Percentiles rank a stretch among this genome's conserved stretches.
Conservation (phyloP, 2,888 invertebrate genomes). For the Escarpia spicata region DNA sequence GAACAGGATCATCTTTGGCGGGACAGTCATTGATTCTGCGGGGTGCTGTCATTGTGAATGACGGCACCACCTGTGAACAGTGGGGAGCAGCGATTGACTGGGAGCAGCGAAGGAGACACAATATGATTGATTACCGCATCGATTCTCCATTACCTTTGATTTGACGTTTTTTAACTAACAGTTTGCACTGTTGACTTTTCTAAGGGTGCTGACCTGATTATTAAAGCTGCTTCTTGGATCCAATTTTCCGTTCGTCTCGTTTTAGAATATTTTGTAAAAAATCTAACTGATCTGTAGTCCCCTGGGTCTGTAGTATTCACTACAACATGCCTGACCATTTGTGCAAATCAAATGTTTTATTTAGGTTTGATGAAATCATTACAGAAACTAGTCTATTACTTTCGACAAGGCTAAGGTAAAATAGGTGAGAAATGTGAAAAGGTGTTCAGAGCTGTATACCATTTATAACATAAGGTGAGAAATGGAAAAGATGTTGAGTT, state of each 20-base stretch:
- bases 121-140: background rate
- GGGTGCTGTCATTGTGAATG: background rate
- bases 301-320: too few relatives aligned
- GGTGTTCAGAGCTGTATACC: too few relatives aligned
- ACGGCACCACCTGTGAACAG: background rate
- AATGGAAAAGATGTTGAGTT: too few relatives aligned
- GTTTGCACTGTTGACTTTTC: conserved; percentile 8
- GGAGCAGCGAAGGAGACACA: background rate
- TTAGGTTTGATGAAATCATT: too few relatives aligned
- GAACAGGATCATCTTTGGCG: background rate
- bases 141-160: background rate
- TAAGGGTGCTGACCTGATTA: background rate
- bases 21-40: background rate
- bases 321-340: too few relatives aligned
- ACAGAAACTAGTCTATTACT: too few relatives aligned
- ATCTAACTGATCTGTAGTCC: too few relatives aligned
- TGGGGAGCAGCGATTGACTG: background rate
- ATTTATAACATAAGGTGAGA: too few relatives aligned
- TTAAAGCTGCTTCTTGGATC: background rate
- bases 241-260: background rate
- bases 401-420: too few relatives aligned
- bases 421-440: too few relatives aligned
- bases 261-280: too few relatives aligned
- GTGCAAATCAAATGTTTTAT: too few relatives aligned
- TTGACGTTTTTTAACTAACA: background rate